Evolutionary conservation across 2,113 vertebrate genomes (phyloP), one percentile per base, ranked within the genome.

Genomic region (Triplophysa tibetana): DNA sequence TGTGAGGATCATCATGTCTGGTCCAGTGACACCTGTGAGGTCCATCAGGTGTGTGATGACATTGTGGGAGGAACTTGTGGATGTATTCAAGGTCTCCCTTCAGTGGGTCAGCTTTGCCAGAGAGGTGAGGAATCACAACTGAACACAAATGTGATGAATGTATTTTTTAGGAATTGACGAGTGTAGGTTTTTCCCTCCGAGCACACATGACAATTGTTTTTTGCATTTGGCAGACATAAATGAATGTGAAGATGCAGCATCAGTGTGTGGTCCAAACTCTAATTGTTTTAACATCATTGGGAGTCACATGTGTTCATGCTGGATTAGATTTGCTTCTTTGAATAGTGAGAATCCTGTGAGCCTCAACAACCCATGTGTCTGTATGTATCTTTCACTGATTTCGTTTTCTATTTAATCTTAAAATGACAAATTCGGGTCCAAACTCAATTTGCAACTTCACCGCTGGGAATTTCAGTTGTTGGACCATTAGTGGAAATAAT

Each of bases 261-360:
- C 33, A 54, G 29, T 38, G 10, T 79, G 78, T 70, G 77, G 77
- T 17, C 67, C 24, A 64, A 63, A 70, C 68, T 70, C 77, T 38
- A 17, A 2, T 24, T 33, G 52, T 62, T 24, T 13, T 8, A 70
- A 83, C 17, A 61, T 88, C 29, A 72, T 38, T 41, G 50, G 77
- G 0, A 2, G 80, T n/a, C 63, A 82, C 67, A 78, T 86, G 3
- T 73, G 83, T 10, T 87, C 87, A 81, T 87, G 88, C 88, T 45
- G n/a, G 29, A 79, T 50, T 17, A 45, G 17, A 77, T 65, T 33
- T 64, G 60, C 29, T 41, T 4, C 14, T 16, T 38, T n/a, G 14
- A 50, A 24, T 38, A 78, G 45, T 79, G 21, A 23, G 0, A 81
- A 86, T 81, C 87, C 48, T 11, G 65, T 65, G 29, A 65, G 29